Evolutionary conservation across 1,140 invertebrate genomes (phyloP), one percentile per base, ranked within the genome.

Genomic region (Drosophila guanche): DNA sequence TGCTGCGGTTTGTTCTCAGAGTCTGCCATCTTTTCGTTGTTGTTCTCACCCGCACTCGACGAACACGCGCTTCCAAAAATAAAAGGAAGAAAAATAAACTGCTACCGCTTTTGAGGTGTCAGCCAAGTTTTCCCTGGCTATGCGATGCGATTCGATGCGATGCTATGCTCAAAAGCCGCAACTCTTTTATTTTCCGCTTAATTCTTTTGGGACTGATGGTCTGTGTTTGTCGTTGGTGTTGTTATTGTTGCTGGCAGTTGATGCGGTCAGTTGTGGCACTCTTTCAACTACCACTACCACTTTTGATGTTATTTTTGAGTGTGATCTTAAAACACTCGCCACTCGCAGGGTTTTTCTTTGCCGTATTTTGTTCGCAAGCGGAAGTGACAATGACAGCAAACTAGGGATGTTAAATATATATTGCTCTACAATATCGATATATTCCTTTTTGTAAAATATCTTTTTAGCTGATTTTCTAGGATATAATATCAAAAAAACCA

Each of bases 241-340:
- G 33, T 75, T 75, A 56, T 73, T 78, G 67, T 40, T 50, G 55
- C n/a, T 56, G 68, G 47, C 54, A 66, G 76, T 59, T 66, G 61
- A 53, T 75, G 76, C 66, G 72, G 78, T 59, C 79, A 76, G 79
- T 69, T 59, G 79, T 77, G 89, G 81, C 89, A 90, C 89, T 90
- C 88, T 76, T 77, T 89, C 88, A 85, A 90, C 88, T 90, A 89
- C 89, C 90, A 89, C 81, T 73, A 73, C 70, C 70, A 73, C 70
- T 79, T 88, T 80, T 73, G 88, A 89, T 91, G 86, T 86, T 90
- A 72, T 89, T 86, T 88, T 89, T 78, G 90, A 91, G 90, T 91
- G 85, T 83, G 89, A 86, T 85, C 88, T 90, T 84, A 88, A 91
- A 91, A 86, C 80, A 84, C 80, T 91, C 90, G 70, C 69, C 70